Evolutionary conservation across 2,888 invertebrate genomes (phyloP).

Genomic region (Bombylius major): DNA sequence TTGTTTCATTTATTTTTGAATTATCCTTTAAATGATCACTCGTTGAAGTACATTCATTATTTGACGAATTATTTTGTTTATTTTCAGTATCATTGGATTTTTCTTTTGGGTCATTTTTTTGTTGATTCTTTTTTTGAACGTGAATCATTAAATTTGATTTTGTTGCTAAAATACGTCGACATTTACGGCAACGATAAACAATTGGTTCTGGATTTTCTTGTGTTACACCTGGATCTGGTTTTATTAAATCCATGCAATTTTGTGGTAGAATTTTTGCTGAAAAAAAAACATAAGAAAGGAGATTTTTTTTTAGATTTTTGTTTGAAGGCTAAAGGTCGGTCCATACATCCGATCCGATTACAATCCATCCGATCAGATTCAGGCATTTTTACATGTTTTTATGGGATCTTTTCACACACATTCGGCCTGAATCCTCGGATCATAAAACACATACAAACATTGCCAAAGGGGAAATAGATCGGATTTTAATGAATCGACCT

Average conservation of each 20-base stretch:
- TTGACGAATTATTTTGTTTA: neutral
- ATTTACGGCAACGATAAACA: conserved; percentile 72
- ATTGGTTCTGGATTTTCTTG: conserved; percentile 68
- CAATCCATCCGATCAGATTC: too few species aligned
- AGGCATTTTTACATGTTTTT: too few species aligned
- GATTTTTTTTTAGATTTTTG: neutral
- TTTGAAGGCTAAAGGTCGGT: neutral
- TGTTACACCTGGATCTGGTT: conserved; percentile 63
- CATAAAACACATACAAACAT: too few species aligned
- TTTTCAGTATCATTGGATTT: neutral
- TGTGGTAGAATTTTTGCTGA: conserved; percentile 71
- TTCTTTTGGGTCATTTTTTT: neutral
- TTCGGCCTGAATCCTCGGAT: too few species aligned
- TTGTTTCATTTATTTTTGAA: conserved; percentile 1
- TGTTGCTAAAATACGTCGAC: conserved; percentile 68
- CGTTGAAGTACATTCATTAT: neutral
- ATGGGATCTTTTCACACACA: neutral
- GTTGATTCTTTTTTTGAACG: conserved; percentile 20
- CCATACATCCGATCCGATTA: too few species aligned
- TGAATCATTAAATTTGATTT: conserved; percentile 70
- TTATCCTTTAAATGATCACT: neutral
- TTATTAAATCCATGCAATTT: conserved; percentile 60
- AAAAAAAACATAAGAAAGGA: conserved; percentile 2
- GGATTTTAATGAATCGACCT: too few species aligned
- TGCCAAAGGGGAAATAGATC: too few species aligned